A percentile compares a stretch with the other conserved stretches of the same genome.
Conservation (phyloP, 2,888 invertebrate species). For the Thereva unica region DNA sequence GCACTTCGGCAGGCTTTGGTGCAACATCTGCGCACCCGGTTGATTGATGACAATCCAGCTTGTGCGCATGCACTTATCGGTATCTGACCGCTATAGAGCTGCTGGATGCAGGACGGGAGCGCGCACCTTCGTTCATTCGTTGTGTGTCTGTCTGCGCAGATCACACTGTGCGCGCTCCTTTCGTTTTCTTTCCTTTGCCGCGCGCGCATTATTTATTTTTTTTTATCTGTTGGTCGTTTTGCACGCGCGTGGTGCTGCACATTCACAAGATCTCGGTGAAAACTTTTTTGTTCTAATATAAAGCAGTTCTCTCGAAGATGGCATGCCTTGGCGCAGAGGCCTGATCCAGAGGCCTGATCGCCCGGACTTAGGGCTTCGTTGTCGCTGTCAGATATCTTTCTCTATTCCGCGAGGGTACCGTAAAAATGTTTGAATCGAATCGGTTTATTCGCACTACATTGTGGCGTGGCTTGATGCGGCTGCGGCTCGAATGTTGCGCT, state of each 20-base stretch:
- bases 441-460: slow-evolving; percentile 18
- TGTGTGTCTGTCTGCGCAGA: slow-evolving; percentile 2
- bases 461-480: slow-evolving; percentile 14
- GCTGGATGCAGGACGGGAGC: neutral
- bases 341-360: too few species aligned
- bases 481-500: slow-evolving; percentile 10
- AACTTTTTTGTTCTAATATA: slow-evolving; percentile 28
- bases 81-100: neutral
- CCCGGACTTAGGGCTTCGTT: slow-evolving; percentile 4
- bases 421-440: slow-evolving; percentile 20
- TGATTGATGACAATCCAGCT: slow-evolving; percentile 41
- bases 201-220: too few species aligned
- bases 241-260: slow-evolving; percentile 30
- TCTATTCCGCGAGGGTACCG: slow-evolving; percentile 23
- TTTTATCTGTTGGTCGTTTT: slow-evolving; percentile 18
- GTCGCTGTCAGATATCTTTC: slow-evolving; percentile 14
- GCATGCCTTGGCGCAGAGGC: neutral
- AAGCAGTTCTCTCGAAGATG: slow-evolving; percentile 14
- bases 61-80: slow-evolving; percentile 35
- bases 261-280: slow-evolving; percentile 11
- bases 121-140: slow-evolving; percentile 28
- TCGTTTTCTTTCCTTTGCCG: slow-evolving; percentile 14
- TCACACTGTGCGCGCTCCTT: neutral
- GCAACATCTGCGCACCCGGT: slow-evolving; percentile 36
- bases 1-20: slow-evolving; percentile 28